A percentile compares a stretch with the other conserved stretches of the same genome.
phyloP scores from a whole-genome alignment of 2,888 invertebrate genomes.

The Ophion ventricosus region DNA sequence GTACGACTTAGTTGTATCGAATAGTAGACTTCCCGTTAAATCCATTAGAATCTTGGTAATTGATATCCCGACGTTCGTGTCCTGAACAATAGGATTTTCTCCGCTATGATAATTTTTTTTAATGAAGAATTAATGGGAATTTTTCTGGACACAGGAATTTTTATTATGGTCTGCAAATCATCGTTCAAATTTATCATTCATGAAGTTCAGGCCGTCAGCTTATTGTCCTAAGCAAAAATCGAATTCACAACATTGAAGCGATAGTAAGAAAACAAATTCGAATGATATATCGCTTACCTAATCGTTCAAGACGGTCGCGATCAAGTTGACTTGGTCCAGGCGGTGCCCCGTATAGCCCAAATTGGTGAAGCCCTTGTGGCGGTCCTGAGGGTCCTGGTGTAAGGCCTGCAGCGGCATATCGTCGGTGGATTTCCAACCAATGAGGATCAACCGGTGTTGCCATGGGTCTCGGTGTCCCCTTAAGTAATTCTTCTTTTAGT shows the following conservation, averaged over 20 bases:
- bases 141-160: too few species aligned
- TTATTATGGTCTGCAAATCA: too few species aligned
- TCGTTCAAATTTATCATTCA: too few species aligned
- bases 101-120: too few species aligned
- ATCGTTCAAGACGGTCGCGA: conserved; percentile 92
- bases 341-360: conserved; percentile 88
- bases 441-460: conserved; percentile 88
- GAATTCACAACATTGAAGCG: background rate
- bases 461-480: conserved; percentile 85
- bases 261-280: background rate
- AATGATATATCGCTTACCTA: conserved; percentile 85
- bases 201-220: too few species aligned
- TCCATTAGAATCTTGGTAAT: too few species aligned
- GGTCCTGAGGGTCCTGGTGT: conserved; percentile 83
- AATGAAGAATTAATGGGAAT: too few species aligned
- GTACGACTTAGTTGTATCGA: too few species aligned
- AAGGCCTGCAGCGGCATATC: conserved; percentile 85
- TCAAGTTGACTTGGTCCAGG: conserved; percentile 94
- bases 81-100: too few species aligned
- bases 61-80: too few species aligned
- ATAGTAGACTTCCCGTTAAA: too few species aligned
- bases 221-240: background rate
- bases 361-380: conserved; percentile 86
- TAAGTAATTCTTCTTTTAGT: conserved; percentile 94
- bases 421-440: conserved; percentile 95